Evolutionary conservation across 2,888 invertebrate species (phyloP), one percentile per base, ranked within the genome.

Genomic region (Octonoba sinensis): DNA sequence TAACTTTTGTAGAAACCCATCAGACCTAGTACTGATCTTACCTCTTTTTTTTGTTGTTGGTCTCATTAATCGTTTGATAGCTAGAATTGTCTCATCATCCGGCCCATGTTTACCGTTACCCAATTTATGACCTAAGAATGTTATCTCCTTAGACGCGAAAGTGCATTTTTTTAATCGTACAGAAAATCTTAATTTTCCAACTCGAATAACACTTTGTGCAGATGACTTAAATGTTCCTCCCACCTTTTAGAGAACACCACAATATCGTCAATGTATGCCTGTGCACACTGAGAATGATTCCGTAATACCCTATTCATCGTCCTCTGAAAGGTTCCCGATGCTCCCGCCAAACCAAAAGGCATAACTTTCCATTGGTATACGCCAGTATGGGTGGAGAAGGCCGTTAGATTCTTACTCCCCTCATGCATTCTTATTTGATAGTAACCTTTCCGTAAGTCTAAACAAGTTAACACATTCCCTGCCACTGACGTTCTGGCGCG

Each of bases 21-120:
- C 36, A 69, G 27, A 0, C 56, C 56, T 20, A 54, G 56, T 11
- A 69, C 36, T 11, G 56, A 69, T n/a, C 54, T 54, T 12, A 44
- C 56, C 11, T 69, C 56, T 36, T 69, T 54, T n/a, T 69, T 36
- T 22, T n/a, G n/a, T n/a, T n/a, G n/a, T n/a, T n/a, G n/a, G n/a
- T n/a, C n/a, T n/a, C n/a, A n/a, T n/a, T n/a, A n/a, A n/a, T n/a
- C n/a, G n/a, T n/a, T n/a, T n/a, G n/a, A n/a, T n/a, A n/a, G n/a
- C n/a, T n/a, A n/a, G 47, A 47, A 47, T 47, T 47, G 11, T 15
- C 47, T 47, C 15, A 15, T 47, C n/a, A n/a, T n/a, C n/a, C n/a
- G n/a, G n/a, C n/a, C n/a, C 47, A 47, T 47, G 47, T 15, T 47
- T 47, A 15, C 47, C 47, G 47, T 47, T 47, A 47, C 47, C 47